phyloP scores from a whole-genome alignment of 2,888 invertebrate species.

The Caenorhabditis sp. region DNA sequence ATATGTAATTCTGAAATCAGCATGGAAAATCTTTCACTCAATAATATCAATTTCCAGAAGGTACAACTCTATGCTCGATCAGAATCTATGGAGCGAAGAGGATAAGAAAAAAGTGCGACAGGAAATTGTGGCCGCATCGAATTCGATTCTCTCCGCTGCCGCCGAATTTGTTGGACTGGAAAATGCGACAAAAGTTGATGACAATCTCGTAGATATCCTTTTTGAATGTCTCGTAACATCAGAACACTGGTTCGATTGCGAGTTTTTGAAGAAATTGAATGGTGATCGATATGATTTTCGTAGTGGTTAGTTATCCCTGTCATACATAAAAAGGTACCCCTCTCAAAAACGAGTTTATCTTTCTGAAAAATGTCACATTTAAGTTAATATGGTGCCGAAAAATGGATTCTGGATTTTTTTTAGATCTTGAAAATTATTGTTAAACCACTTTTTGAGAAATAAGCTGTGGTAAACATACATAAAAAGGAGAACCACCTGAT shows the following conservation, averaged over 20 bases:
- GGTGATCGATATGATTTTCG: constrained; percentile 12
- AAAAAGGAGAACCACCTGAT: no score
- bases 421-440: no score
- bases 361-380: no score
- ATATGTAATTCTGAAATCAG: not conserved
- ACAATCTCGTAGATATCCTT: constrained; percentile 45
- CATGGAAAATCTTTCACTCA: not conserved
- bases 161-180: constrained; percentile 34
- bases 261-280: constrained; percentile 36
- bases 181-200: constrained; percentile 42
- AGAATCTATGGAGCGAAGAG: constrained; percentile 24
- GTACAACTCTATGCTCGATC: constrained; percentile 43
- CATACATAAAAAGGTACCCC: no score
- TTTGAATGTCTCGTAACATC: constrained; percentile 51
- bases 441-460: no score
- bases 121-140: constrained; percentile 39
- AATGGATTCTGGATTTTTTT: no score
- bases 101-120: constrained; percentile 22
- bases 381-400: no score
- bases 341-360: no score
- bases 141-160: constrained; percentile 32
- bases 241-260: constrained; percentile 34
- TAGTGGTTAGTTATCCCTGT: not conserved
- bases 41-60: constrained; percentile 16
- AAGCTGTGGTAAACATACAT: no score